These are phyloP conservation scores for Chaetophractus vellerosus DNA, from an alignment of 2,797 vertebrate genomes.

Conservation along the genomic window DNA sequence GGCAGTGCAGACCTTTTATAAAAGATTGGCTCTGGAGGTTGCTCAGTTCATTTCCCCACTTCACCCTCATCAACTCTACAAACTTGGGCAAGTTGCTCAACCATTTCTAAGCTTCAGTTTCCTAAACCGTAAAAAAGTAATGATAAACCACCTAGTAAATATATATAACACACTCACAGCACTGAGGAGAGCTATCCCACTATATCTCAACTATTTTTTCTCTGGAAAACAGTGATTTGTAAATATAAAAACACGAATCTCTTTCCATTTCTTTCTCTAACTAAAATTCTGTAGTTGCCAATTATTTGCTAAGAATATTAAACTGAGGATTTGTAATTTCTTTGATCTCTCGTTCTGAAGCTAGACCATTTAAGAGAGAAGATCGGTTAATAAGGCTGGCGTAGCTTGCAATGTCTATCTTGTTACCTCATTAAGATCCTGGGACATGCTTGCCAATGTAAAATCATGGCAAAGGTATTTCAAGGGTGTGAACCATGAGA, in stretches of 20 bases:
- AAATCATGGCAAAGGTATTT: slow-evolving; percentile 84
- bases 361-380: neutral
- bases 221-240: neutral
- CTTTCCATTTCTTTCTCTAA: neutral
- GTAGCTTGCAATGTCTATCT: slow-evolving; percentile 23
- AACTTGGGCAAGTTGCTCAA: neutral
- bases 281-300: slow-evolving; percentile 15
- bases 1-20: no score
- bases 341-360: slow-evolving; percentile 36
- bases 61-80: neutral
- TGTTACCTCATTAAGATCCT: slow-evolving; percentile 74
- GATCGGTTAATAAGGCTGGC: neutral
- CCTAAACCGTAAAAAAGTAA: neutral
- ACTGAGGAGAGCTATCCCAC: neutral
- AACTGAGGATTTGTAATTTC: neutral
- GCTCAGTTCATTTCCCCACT: neutral
- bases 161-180: neutral
- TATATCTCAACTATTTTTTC: neutral
- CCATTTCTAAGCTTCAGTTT: neutral
- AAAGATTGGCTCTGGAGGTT: neutral
- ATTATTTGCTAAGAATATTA: slow-evolving; percentile 5
- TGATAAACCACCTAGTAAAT: neutral
- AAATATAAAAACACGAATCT: neutral
- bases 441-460: slow-evolving; percentile 59
- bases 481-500: slow-evolving; percentile 78